Evolutionary conservation across 2,888 invertebrate species (phyloP).

Genomic region (Agrypnus murinus): DNA sequence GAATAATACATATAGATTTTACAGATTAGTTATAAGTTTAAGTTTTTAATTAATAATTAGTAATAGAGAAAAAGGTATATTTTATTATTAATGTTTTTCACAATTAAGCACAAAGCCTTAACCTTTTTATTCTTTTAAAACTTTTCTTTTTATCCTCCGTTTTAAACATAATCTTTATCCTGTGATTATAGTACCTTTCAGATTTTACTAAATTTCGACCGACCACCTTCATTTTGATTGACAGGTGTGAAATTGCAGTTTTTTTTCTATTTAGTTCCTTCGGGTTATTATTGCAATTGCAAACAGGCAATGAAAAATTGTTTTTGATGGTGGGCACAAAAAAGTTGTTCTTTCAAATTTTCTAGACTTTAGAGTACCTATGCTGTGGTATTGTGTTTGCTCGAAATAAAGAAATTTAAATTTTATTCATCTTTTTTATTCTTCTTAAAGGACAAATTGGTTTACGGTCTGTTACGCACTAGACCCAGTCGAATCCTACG

Average conservation of each 20-base stretch:
- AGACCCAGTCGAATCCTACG: constrained; percentile 36
- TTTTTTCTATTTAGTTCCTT: constrained; percentile 32
- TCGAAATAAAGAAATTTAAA: too few species aligned
- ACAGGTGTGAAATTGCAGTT: constrained; percentile 44
- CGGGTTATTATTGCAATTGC: constrained; percentile 37
- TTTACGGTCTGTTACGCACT: constrained; percentile 37
- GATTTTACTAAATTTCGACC: constrained; percentile 30
- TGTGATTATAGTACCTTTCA: not conserved
- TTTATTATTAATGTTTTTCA: too few species aligned
- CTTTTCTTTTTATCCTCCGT: not conserved
- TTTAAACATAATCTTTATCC: not conserved
- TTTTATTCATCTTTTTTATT: not conserved
- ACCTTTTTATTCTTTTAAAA: not conserved
- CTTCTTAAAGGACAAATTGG: constrained; percentile 27
- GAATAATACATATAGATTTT: too few species aligned
- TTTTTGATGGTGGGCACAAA: not conserved
- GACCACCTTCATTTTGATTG: constrained; percentile 42
- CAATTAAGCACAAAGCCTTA: not conserved
- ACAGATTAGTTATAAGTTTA: too few species aligned
- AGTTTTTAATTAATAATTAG: too few species aligned
- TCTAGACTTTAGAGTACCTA: not conserved
- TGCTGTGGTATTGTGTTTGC: too few species aligned
- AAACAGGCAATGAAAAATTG: constrained; percentile 1
- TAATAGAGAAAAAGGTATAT: too few species aligned
- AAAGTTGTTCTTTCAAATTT: not conserved